Base-by-base conservation (phyloP, 2,888 invertebrate genomes). In the Trissolcus brochymenae region DNA sequence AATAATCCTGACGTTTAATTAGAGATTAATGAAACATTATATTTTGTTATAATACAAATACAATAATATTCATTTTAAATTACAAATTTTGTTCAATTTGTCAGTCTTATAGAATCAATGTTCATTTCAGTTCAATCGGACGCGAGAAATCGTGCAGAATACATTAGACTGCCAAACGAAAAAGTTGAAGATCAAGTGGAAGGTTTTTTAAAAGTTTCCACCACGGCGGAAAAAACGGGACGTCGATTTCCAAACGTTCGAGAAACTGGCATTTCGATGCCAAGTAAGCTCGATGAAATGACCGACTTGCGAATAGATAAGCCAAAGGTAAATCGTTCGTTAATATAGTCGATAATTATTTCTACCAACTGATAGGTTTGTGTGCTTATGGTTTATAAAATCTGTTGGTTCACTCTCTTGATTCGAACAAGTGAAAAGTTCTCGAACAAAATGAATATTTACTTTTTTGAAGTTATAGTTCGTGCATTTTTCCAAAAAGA, bases 181-280 rank as follows among this genome's bases (percentile, higher is more conserved):
- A 53, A 29, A 43, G 17, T 35, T 11, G 49, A 56, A 0, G 59
- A 41, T 64, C 54, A 43, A 40, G 49, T 50, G 50, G 43, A 65
- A 16, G 71, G 62, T 64, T 62, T 49, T 43, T 29, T 51, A n/a
- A 56, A 54, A 49, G 60, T 21, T 25, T 60, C 53, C 55, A 67
- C 35, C 51, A 61, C 74, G 66, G 51, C 41, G 2, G 50, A 54
- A 29, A 64, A 64, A 71, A 74, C 50, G 62, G 74, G 66, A 57
- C 61, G 57, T 25, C 65, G 74, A 59, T 75, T 78, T 75, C 55
- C 74, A 9, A 78, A 78, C 74, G 85, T 92, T 60, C 90, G 94
- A 59, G 91, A 94, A 80, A 94, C 94, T 81, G 94, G 94, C 2
- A 93, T 94, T 77, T 95, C 95, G 2, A 91, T 95, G 91, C 95